Conservation (phyloP, 35 echinoderm and acorn worm genomes). For the Chiridota heheva region DNA sequence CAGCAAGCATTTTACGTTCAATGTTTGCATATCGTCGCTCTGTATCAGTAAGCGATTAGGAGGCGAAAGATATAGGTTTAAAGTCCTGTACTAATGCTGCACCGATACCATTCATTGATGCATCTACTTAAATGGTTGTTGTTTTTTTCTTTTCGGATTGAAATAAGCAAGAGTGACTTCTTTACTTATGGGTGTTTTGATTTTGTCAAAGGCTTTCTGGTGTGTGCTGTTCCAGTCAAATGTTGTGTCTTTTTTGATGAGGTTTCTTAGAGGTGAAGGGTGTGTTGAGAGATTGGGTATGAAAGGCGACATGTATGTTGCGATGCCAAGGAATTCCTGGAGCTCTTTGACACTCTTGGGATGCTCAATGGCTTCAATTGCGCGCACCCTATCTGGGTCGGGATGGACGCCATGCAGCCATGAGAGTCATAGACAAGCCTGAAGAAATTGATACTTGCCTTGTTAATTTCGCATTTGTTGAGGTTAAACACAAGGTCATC, state of each 20-base stretch:
- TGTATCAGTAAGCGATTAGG: constrained; percentile 32
- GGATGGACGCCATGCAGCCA: constrained; percentile 48
- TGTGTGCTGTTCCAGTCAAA: constrained; percentile 25
- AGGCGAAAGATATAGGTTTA: constrained; percentile 47
- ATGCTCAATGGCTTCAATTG: constrained; percentile 3
- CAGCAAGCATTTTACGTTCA: constrained; percentile 40
- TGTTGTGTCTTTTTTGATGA: no score
- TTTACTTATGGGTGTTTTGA: constrained; percentile 27
- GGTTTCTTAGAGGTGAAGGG: no score
- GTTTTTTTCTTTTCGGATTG: constrained; percentile 41
- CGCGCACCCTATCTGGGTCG: constrained; percentile 46
- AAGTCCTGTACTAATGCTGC: constrained; percentile 36
- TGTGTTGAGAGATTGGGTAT: no score
- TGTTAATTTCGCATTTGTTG: constrained; percentile 49
- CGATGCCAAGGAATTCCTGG: constrained; percentile 38
- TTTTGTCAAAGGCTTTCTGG: constrained; percentile 31
- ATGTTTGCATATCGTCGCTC: constrained; percentile 57
- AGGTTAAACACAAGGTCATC: constrained; percentile 46
- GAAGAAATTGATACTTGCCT: constrained; percentile 54
- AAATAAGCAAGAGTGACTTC: constrained; percentile 36
- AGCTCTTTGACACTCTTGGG: constrained; percentile 10
- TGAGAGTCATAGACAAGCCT: constrained; percentile 20
- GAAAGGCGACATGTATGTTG: no score
- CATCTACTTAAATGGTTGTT: constrained; percentile 34
- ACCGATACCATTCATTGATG: constrained; percentile 44